Base-by-base conservation (phyloP, 2,797 vertebrate genomes). In the Rhinatrema bivittatum region DNA sequence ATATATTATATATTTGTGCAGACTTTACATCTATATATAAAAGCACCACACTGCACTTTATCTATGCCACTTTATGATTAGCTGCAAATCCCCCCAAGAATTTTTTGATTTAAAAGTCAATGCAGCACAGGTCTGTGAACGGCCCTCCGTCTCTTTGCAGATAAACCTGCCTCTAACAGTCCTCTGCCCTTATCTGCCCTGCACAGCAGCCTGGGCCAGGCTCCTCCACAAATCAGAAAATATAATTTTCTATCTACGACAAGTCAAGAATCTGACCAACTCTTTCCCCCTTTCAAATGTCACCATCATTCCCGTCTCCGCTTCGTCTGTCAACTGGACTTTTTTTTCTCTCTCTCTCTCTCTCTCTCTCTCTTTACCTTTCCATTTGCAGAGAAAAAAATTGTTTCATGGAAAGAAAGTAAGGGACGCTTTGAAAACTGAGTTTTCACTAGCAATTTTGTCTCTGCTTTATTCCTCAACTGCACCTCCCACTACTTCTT, bases 21-120 rank as follows among this genome's bases (percentile, higher is more conserved):
- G n/a, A n/a, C n/a, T n/a, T n/a, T n/a, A n/a, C n/a, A n/a, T 39
- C 29, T 10, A 35, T 5, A 3, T 6, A 15, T 39, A 25, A 35
- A 39, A 60, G 52, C 57, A 44, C 39, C 13, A 36, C 43, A 42
- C 5, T 1, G 2, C 16, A 39, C 16, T 35, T 48, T 35, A 43
- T 54, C 48, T 39, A 20, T 23, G 16, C 32, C 29, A 2, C 32
- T 31, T 63, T 42, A 39, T n/a, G 42, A 58, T 47, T 46, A 57
- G 30, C 27, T 46, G 22, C 36, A 74, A 69, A 60, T 59, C 49
- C 56, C n/a, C 31, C 6, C 2, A 19, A 46, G 54, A 53, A 44
- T 56, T 55, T 63, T 48, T 57, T 32, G 46, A 41, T 46, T 60
- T 63, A 57, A 51, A 65, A 39, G 55, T 53, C 62, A 68, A 45